These are phyloP conservation scores for Microcebus tavaratra DNA, from an alignment of 2,113 vertebrate genomes.

Conservation along the genomic window DNA sequence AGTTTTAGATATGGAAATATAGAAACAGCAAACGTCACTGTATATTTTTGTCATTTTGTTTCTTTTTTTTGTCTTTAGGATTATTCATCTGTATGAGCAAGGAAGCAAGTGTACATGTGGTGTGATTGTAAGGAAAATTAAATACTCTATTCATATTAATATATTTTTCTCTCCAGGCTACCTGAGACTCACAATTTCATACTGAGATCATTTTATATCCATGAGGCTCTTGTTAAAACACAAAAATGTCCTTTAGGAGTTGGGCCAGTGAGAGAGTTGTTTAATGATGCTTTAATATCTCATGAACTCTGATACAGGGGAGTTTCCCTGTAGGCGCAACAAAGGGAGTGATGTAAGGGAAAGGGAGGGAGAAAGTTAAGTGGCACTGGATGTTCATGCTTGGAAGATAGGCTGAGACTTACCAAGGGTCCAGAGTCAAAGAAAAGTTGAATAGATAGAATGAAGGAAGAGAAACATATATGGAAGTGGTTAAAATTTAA, in stretches of 20 bases:
- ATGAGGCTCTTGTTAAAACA: not conserved
- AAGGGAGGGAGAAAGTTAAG: not conserved
- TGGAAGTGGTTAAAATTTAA: not conserved
- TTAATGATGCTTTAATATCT: not conserved
- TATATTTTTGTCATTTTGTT: constrained; percentile 11
- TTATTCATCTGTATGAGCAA: constrained; percentile 16
- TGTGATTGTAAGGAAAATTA: constrained; percentile 4
- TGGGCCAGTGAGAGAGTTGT: not conserved
- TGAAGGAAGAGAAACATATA: not conserved
- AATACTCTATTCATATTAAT: not conserved
- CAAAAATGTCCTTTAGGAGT: constrained; percentile 8
- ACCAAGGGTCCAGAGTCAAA: not conserved
- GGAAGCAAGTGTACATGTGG: not conserved
- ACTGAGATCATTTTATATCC: not conserved
- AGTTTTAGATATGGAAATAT: constrained; percentile 33
- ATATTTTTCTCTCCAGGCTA: constrained; percentile 2
- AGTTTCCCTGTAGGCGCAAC: not conserved
- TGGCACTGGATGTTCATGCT: not conserved
- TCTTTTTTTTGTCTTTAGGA: not conserved
- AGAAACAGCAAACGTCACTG: constrained; percentile 29
- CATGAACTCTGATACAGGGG: not conserved
- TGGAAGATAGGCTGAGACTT: not conserved
- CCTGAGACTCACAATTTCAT: not conserved
- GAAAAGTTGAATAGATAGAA: not conserved
- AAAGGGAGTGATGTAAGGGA: not conserved